Evolutionary conservation across 1,140 invertebrate genomes (phyloP).

Genomic region (Notospermus geniculatus): DNA sequence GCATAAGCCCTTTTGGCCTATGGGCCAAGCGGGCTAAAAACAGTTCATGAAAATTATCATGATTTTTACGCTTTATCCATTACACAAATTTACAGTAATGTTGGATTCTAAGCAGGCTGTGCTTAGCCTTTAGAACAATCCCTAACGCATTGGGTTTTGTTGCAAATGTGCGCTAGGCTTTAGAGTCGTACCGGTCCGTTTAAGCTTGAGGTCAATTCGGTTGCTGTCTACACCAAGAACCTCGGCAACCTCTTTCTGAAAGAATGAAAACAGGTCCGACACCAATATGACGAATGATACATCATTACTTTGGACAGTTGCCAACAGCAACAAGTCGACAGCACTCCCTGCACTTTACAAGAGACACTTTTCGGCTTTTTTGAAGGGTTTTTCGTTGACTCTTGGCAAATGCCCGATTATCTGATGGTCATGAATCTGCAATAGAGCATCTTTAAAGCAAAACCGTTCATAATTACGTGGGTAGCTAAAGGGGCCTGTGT

Average conservation of each 20-base stretch:
- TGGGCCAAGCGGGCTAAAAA: too few species aligned
- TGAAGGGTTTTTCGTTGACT: background rate
- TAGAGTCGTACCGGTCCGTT: slow-evolving; percentile 67
- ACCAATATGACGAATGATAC: too few species aligned
- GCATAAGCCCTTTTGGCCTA: too few species aligned
- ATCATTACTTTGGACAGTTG: too few species aligned
- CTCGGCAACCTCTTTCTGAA: background rate
- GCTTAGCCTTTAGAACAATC: too few species aligned
- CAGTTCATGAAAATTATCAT: too few species aligned
- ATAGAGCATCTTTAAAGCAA: background rate
- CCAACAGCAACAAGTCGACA: too few species aligned
- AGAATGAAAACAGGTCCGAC: background rate
- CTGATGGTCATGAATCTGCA: background rate
- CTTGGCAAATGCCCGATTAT: background rate
- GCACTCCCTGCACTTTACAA: background rate
- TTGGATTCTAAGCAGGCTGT: too few species aligned
- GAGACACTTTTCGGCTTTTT: background rate
- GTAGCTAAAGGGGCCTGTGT: slow-evolving; percentile 67
- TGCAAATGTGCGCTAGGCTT: too few species aligned
- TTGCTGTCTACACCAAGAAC: background rate
- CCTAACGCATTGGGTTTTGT: too few species aligned
- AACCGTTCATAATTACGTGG: slow-evolving; percentile 63
- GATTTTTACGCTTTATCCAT: too few species aligned
- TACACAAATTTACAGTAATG: too few species aligned
- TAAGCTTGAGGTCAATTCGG: background rate